These are phyloP conservation scores for Cephus runcator DNA, from an alignment of 2,888 invertebrate species.

Conservation along the genomic window DNA sequence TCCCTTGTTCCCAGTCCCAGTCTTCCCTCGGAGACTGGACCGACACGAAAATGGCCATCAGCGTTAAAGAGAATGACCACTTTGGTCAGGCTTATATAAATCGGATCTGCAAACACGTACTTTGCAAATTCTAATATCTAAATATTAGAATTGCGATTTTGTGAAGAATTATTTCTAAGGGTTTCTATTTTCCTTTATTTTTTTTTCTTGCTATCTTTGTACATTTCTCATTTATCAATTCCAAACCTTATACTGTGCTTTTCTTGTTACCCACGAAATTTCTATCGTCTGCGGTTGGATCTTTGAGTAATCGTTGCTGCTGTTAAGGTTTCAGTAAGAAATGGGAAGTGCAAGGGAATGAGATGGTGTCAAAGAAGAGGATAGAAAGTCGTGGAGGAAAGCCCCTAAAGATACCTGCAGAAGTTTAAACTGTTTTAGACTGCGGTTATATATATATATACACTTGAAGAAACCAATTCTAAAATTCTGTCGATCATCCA, in stretches of 20 bases:
- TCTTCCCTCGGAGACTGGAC: conserved; percentile 1
- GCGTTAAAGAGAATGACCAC: background rate
- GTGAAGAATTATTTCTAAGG: background rate
- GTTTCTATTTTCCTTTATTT: background rate
- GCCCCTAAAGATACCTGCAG: background rate
- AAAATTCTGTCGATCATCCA: background rate
- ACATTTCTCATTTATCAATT: background rate
- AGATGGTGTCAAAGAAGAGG: background rate
- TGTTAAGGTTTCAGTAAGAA: background rate
- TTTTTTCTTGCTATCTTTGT: background rate
- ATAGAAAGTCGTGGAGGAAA: background rate
- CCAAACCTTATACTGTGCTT: background rate
- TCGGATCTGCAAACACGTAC: background rate
- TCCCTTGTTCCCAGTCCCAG: background rate
- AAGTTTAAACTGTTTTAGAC: background rate
- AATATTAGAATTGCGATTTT: background rate
- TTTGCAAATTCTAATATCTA: background rate
- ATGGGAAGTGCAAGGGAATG: background rate
- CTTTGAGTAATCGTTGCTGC: background rate
- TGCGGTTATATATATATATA: background rate
- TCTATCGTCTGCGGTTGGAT: background rate
- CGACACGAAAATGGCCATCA: background rate
- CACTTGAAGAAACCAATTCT: background rate
- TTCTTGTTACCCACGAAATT: background rate
- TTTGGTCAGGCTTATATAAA: background rate